Base-by-base conservation (phyloP, 2,888 invertebrate species). In the Belgica antarctica region DNA sequence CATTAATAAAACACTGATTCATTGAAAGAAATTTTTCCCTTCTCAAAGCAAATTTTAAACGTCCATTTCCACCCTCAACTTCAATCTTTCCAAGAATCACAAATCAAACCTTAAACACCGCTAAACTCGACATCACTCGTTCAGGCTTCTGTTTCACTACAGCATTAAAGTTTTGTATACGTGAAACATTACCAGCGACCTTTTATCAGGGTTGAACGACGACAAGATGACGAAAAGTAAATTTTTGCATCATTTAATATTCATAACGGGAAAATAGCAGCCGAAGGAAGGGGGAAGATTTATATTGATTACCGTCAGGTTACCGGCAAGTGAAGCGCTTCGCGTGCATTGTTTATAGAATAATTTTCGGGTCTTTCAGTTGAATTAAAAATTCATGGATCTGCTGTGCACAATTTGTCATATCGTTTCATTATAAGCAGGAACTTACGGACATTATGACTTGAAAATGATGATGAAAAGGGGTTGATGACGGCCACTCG, bases 261-360 rank as follows among this genome's bases (percentile, higher is more conserved):
- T 52, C 52, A 52, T 52, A 52, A 52, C 52, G 52, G 22, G 34
- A 12, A 31, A 31, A 8, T 31, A 5, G 34, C 52, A 52, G 52
- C 19, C n/a, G n/a, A n/a, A n/a, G n/a, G 12, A 52, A n/a, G 52
- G 52, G 52, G 22, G 52, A 52, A 52, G 5, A 52, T 52, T 52
- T 22, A 52, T 52, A 52, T 52, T 52, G 52, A 52, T 52, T 52
- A 52, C 52, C 17, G 52, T 52, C 52, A 52, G 22, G 52, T 52
- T 22, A 52, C n/a, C 12, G 52, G 8, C 52, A 52, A 52, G 52
- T 52, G 52, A 52, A 52, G n/a, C 15, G 15, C 15, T 46, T 46
- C 46, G 15, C 10, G 15, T 5, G 4, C 15, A 46, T 7, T 46
- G 7, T 46, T 15, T 15, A 10, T 46, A n/a, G 46, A 46, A 15